These are phyloP conservation scores for Epirrhoe tristata DNA, from an alignment of 2,888 invertebrate genomes.

Conservation along the genomic window DNA sequence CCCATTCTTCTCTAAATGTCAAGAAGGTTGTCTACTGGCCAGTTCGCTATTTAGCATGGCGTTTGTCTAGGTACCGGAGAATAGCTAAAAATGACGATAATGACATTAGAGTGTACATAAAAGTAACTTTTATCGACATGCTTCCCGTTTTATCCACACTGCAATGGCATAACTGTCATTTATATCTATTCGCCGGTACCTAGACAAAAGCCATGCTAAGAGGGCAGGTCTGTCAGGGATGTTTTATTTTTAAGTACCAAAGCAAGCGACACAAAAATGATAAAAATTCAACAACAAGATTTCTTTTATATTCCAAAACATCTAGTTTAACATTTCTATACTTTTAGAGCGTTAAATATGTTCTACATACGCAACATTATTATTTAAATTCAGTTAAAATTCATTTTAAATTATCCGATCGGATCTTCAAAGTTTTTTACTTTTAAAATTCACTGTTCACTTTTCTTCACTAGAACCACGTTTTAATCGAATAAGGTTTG, in stretches of 20 bases:
- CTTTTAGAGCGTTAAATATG: constrained; percentile 57
- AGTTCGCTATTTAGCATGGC: no score
- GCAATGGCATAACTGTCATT: no score
- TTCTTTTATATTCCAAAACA: constrained; percentile 61
- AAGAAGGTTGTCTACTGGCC: no score
- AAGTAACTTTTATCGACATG: no score
- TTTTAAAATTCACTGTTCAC: constrained; percentile 1
- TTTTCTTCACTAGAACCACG: constrained; percentile 17
- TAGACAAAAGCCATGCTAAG: no score
- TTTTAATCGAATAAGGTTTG: constrained; percentile 3
- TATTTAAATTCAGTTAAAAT: constrained; percentile 33
- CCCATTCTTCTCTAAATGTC: no score
- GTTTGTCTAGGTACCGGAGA: no score
- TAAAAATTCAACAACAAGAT: constrained; percentile 66
- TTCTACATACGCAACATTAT: constrained; percentile 48
- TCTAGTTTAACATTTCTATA: constrained; percentile 72
- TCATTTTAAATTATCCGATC: background rate
- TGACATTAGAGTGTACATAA: no score
- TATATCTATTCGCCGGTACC: no score
- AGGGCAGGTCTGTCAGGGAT: no score
- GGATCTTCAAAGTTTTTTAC: background rate
- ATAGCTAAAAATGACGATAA: no score
- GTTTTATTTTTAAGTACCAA: background rate
- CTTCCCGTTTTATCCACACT: no score
- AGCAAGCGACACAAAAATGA: background rate